These are phyloP conservation scores for Phyto melanocephala DNA, from an alignment of 2,888 invertebrate genomes.

Conservation along the genomic window DNA sequence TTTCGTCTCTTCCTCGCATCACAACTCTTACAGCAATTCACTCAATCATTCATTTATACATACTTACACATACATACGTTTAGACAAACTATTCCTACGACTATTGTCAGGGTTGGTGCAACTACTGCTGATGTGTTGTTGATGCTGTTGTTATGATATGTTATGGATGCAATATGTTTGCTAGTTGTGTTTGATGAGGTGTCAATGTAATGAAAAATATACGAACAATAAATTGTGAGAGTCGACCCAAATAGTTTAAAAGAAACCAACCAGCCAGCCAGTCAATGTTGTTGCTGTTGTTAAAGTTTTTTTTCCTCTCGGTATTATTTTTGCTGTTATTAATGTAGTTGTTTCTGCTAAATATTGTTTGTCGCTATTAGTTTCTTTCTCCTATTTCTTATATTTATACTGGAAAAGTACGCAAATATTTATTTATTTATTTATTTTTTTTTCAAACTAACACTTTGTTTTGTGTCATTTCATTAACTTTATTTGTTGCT, in stretches of 20 bases:
- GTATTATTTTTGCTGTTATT: slow-evolving; percentile 24
- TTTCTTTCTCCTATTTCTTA: slow-evolving; percentile 18
- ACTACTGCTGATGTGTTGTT: not conserved
- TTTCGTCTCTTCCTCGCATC: not conserved
- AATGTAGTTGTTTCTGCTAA: slow-evolving; percentile 12
- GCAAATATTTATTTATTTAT: slow-evolving; percentile 30
- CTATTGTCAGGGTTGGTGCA: slow-evolving; percentile 1
- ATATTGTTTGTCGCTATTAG: slow-evolving; percentile 8
- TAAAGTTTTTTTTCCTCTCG: not conserved
- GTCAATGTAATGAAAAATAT: slow-evolving; percentile 68
- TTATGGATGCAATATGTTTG: slow-evolving; percentile 30
- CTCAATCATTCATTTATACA: slow-evolving; percentile 39
- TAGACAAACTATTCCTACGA: not conserved
- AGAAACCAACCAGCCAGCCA: slow-evolving; percentile 66
- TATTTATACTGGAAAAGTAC: slow-evolving; percentile 50
- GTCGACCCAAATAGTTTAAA: slow-evolving; percentile 68
- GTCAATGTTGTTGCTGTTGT: slow-evolving; percentile 27
- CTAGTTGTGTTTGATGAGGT: slow-evolving; percentile 65
- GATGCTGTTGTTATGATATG: slow-evolving; percentile 18
- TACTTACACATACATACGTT: not conserved
- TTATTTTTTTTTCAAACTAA: slow-evolving; percentile 25
- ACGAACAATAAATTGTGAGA: slow-evolving; percentile 67
- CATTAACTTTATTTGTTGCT: slow-evolving; percentile 12
- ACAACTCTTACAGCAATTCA: slow-evolving; percentile 21
- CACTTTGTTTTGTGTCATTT: slow-evolving; percentile 58